Conservation (phyloP, 1,140 invertebrate genomes). For the Centruroides vittatus region DNA sequence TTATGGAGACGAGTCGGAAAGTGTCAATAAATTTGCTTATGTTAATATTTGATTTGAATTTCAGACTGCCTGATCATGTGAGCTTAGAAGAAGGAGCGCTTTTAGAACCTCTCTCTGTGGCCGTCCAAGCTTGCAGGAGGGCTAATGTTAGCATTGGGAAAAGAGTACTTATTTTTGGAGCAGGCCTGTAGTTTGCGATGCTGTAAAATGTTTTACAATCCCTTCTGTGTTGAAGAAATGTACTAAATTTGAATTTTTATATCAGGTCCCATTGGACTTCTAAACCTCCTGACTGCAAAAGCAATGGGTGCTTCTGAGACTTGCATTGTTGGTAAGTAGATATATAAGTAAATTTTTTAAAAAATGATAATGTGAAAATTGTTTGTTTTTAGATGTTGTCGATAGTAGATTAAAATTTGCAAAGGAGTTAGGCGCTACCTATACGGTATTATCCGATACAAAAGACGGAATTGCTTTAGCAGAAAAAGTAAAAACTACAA, state of each 20-base stretch:
- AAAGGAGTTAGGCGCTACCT: slow-evolving; percentile 65
- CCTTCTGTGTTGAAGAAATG: too few species aligned
- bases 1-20: neutral
- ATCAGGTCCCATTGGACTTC: slow-evolving; percentile 68
- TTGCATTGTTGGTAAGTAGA: slow-evolving; percentile 54
- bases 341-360: too few species aligned
- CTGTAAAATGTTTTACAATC: too few species aligned
- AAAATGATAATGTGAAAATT: too few species aligned
- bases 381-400: slow-evolving; percentile 19
- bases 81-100: slow-evolving; percentile 86
- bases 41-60: neutral
- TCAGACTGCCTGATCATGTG: slow-evolving; percentile 74
- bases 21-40: too few species aligned
- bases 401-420: slow-evolving; percentile 36
- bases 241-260: neutral
- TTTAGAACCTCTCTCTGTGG: slow-evolving; percentile 82
- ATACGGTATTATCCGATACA: slow-evolving; percentile 46
- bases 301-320: slow-evolving; percentile 75
- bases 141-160: slow-evolving; percentile 55
- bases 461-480: slow-evolving; percentile 38
- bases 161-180: slow-evolving; percentile 70
- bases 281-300: slow-evolving; percentile 66
- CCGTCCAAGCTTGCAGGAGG: slow-evolving; percentile 75
- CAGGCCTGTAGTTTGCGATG: slow-evolving; percentile 33
- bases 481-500: slow-evolving; percentile 40